phyloP scores from a whole-genome alignment of 2,888 invertebrate species.

The Andrena bucephala region DNA sequence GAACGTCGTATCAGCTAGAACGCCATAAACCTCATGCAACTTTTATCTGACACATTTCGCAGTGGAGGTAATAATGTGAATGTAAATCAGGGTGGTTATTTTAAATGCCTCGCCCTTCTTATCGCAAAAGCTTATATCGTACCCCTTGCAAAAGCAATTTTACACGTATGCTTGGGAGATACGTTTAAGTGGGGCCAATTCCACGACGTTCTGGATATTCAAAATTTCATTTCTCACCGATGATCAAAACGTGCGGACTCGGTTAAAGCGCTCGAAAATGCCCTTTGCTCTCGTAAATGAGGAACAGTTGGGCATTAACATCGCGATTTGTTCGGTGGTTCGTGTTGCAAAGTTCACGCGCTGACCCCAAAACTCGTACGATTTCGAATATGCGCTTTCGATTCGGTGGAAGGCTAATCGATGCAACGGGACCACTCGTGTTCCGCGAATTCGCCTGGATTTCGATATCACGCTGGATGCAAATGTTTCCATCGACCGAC shows the following conservation, averaged over 20 bases:
- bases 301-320: constrained; percentile 1
- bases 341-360: background rate
- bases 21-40: constrained; percentile 24
- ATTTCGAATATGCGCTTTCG: background rate
- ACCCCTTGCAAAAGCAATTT: background rate
- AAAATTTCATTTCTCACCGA: background rate
- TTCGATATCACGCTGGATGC: constrained; percentile 30
- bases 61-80: constrained; percentile 25
- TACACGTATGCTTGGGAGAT: background rate
- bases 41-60: constrained; percentile 27
- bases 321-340: constrained; percentile 9
- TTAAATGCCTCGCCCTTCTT: constrained; percentile 10
- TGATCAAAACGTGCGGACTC: background rate
- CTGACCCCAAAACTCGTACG: background rate
- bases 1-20: constrained; percentile 9
- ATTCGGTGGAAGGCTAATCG: constrained; percentile 21
- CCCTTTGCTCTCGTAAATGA: background rate
- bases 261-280: background rate
- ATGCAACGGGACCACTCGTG: background rate
- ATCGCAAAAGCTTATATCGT: constrained; percentile 9
- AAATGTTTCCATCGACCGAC: constrained; percentile 32
- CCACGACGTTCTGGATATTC: too few species aligned
- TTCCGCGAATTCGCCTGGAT: constrained; percentile 20
- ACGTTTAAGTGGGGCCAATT: background rate
- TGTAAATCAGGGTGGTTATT: constrained; percentile 30